Evolutionary conservation across 2,888 invertebrate genomes (phyloP), one percentile per base, ranked within the genome.

Genomic region (Pyralis farinalis): DNA sequence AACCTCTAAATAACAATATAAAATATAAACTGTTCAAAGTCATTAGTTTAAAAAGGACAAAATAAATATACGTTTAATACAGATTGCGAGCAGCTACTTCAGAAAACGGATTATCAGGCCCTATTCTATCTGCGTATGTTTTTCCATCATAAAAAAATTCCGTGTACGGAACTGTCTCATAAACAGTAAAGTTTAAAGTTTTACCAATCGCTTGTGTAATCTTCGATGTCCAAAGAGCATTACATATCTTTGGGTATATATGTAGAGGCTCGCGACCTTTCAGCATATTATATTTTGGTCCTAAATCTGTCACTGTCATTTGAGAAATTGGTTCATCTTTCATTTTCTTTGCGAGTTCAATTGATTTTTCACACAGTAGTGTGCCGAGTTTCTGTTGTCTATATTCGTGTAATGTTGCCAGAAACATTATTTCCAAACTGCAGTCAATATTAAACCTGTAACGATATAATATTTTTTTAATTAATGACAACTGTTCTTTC

Each of bases 401-500:
- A 47, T 91, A 91, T 12, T 90, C 77, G 0, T 86, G 81, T 2
- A 87, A 55, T 0, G 93, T 93, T 0, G 83, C 91, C 12, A 94
- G 55, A 49, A 94, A 94, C 93, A 93, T 93, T 9, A 94, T 68
- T 71, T 94, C 94, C 30, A 94, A 59, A 1, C 92, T 80, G 62
- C 93, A 93, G 42, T 92, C 89, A 0, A 91, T 87, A 11, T 91
- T 79, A 53, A 89, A 93, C 43, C 87, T 88, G 68, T 22, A 71
- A 69, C 16, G 4, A 16, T 3, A 16, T 16, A 27, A 38, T 16
- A n/a, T n/a, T n/a, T n/a, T n/a, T n/a, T n/a, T n/a, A n/a, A n/a
- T n/a, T n/a, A n/a, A n/a, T n/a, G n/a, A n/a, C n/a, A n/a, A n/a
- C n/a, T n/a, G n/a, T n/a, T n/a, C n/a, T n/a, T n/a, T n/a, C n/a